phyloP scores from a whole-genome alignment of 2,888 invertebrate species.

The Pterobdella sp. region DNA sequence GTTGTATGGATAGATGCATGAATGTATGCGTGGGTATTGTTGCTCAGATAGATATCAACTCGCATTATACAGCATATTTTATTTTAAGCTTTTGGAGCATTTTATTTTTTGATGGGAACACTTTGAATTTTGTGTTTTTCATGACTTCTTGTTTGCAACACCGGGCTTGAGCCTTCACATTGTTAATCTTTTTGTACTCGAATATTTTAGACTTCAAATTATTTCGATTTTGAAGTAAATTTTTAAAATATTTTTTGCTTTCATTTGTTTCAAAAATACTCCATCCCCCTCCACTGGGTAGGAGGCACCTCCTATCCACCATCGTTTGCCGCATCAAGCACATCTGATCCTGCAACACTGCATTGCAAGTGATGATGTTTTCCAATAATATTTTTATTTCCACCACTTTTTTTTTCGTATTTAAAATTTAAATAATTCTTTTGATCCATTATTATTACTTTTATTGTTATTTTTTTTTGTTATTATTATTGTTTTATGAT shows the following conservation, averaged over 20 bases:
- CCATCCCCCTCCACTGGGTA: not conserved
- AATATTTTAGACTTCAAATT: not conserved
- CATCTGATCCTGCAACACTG: not conserved
- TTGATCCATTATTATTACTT: too few species aligned
- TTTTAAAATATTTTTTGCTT: not conserved
- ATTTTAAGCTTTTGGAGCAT: not conserved
- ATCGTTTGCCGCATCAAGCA: not conserved
- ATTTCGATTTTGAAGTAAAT: not conserved
- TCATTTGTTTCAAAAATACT: too few species aligned
- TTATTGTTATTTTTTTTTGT: too few species aligned
- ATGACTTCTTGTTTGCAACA: too few species aligned
- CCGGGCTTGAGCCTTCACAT: too few species aligned
- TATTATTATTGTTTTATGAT: too few species aligned
- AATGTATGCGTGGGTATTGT: not conserved
- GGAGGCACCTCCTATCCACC: not conserved
- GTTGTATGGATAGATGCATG: constrained; percentile 5
- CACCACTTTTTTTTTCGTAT: not conserved
- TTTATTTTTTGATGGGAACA: too few species aligned
- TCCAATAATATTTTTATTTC: not conserved
- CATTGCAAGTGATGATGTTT: not conserved
- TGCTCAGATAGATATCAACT: too few species aligned
- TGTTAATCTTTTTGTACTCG: too few species aligned
- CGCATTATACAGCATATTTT: too few species aligned
- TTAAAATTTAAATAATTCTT: too few species aligned
- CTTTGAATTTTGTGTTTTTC: too few species aligned